Evolutionary conservation across 1,140 invertebrate genomes (phyloP).

Genomic region (Drosophila tristis): DNA sequence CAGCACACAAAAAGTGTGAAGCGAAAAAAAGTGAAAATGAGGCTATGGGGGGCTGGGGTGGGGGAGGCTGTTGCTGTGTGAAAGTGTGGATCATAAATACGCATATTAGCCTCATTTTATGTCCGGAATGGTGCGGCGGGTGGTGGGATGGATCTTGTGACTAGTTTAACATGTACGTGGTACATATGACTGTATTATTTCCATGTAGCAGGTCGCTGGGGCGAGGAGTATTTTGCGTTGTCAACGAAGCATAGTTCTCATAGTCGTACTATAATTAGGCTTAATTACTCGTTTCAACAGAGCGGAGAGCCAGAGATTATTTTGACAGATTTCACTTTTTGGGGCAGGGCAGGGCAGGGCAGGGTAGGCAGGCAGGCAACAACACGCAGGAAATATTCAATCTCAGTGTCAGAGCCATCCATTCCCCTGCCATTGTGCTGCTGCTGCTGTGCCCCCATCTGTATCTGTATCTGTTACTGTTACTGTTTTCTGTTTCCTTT

Average conservation of each 20-base stretch:
- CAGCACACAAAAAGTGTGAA: slow-evolving; percentile 23
- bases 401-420: slow-evolving; percentile 35
- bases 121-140: slow-evolving; percentile 1
- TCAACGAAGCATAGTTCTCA: slow-evolving; percentile 65
- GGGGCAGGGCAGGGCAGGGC: slow-evolving; percentile 18
- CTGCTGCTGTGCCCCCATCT: slow-evolving; percentile 31
- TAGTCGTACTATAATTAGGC: slow-evolving; percentile 60
- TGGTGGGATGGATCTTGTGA: neutral
- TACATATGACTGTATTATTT: neutral
- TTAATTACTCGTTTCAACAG: slow-evolving; percentile 75
- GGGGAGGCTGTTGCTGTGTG: slow-evolving; percentile 15
- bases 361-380: neutral
- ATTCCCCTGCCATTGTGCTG: slow-evolving; percentile 21
- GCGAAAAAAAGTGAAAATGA: slow-evolving; percentile 74
- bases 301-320: slow-evolving; percentile 54
- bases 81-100: slow-evolving; percentile 70
- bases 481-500: slow-evolving; percentile 42
- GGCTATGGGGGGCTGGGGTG: slow-evolving; percentile 43
- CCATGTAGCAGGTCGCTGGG: slow-evolving; percentile 46
- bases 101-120: slow-evolving; percentile 77
- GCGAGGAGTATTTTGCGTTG: slow-evolving; percentile 40
- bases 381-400: slow-evolving; percentile 73
- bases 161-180: neutral
- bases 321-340: slow-evolving; percentile 75
- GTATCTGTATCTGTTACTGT: slow-evolving; percentile 26